Evolutionary conservation across 92 coral and sea anemone species (phyloP).

Genomic region (Ricordea florida): DNA sequence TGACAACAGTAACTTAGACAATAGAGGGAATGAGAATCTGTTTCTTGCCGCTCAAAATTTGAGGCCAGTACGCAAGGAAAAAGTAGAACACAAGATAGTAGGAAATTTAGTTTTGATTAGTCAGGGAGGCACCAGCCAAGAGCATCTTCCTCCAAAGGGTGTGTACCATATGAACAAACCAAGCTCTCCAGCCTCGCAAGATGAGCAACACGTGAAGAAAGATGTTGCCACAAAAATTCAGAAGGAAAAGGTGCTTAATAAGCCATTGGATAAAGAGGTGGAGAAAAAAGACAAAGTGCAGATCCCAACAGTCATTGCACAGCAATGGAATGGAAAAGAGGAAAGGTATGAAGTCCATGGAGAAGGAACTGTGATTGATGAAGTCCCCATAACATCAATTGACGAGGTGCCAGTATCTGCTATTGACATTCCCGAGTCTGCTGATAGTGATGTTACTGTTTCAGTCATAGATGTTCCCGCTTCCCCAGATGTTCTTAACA

Average conservation of each 20-base stretch:
- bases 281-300: neutral
- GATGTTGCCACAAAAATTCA: no score
- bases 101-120: slow-evolving; percentile 25
- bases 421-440: slow-evolving; percentile 77
- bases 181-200: no score
- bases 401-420: slow-evolving; percentile 83
- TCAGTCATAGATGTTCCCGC: slow-evolving; percentile 82
- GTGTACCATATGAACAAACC: slow-evolving; percentile 16
- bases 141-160: slow-evolving; percentile 16
- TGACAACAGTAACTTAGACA: neutral
- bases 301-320: neutral
- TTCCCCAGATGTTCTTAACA: slow-evolving; percentile 35
- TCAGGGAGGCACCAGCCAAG: slow-evolving; percentile 14
- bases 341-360: neutral
- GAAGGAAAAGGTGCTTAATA: neutral
- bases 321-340: slow-evolving; percentile 14
- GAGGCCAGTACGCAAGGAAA: slow-evolving; percentile 27
- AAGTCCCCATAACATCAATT: slow-evolving; percentile 29
- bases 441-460: slow-evolving; percentile 56
- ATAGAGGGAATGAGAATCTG: neutral
- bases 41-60: neutral
- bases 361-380: neutral
- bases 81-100: slow-evolving; percentile 17
- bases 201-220: neutral
- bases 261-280: neutral